phyloP scores from a whole-genome alignment of 1,140 invertebrate species.

The Antheraea mylitta region DNA sequence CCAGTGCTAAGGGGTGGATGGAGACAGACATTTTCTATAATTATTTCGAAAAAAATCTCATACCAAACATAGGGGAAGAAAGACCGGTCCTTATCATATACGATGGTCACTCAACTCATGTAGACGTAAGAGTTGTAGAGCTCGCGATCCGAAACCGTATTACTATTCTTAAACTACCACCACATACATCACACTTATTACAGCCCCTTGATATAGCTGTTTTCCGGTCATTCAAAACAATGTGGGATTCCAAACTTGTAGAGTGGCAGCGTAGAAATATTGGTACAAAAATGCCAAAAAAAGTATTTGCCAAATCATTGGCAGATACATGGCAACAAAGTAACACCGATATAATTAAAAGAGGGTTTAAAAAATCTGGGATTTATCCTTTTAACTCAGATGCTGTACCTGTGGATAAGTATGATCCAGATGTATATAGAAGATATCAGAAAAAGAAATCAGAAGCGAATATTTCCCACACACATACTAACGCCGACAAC shows the following conservation, averaged over 20 bases:
- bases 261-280: constrained; percentile 36
- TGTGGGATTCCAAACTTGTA: constrained; percentile 30
- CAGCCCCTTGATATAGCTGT: constrained; percentile 43
- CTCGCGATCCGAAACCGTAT: constrained; percentile 29
- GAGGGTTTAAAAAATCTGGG: constrained; percentile 31
- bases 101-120: constrained; percentile 36
- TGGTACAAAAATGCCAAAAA: constrained; percentile 19
- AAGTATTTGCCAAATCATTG: constrained; percentile 11
- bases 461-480: neutral
- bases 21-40: constrained; percentile 19
- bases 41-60: constrained; percentile 23
- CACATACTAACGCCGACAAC: neutral
- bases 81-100: constrained; percentile 34
- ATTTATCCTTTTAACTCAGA: constrained; percentile 25
- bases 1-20: constrained; percentile 25
- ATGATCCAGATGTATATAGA: constrained; percentile 22
- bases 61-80: constrained; percentile 23
- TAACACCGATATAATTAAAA: constrained; percentile 25
- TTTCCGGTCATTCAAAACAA: constrained; percentile 43
- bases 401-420: constrained; percentile 23
- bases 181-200: constrained; percentile 41
- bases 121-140: constrained; percentile 32
- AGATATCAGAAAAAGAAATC: constrained; percentile 14
- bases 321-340: constrained; percentile 19
- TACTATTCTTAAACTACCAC: constrained; percentile 40